These are phyloP conservation scores for Morinoia aosen DNA, from an alignment of 2,888 invertebrate species.

Conservation along the genomic window DNA sequence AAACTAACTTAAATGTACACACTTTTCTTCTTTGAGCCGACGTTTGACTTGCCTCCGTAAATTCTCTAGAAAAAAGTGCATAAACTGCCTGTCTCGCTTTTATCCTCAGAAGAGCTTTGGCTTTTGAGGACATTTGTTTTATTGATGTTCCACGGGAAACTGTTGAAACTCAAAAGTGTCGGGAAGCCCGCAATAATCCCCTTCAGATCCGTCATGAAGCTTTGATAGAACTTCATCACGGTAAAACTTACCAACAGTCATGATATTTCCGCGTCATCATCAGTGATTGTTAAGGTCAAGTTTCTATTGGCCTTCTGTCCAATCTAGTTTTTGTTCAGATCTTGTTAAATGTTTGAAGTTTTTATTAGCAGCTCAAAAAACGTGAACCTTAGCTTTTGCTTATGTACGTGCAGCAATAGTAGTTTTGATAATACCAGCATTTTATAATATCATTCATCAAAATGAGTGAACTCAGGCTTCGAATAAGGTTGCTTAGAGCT, in stretches of 20 bases:
- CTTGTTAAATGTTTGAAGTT: no score
- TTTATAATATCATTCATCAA: no score
- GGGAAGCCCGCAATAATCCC: neutral
- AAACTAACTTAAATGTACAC: slow-evolving; percentile 51
- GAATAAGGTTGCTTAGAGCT: no score
- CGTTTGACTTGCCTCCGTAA: slow-evolving; percentile 48
- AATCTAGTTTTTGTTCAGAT: no score
- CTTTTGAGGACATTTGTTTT: slow-evolving; percentile 4
- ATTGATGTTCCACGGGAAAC: neutral
- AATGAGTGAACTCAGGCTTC: no score
- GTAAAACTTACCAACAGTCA: neutral
- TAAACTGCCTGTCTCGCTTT: neutral
- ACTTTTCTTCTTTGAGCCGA: slow-evolving; percentile 50
- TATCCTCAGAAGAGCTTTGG: neutral
- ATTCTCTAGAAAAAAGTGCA: neutral
- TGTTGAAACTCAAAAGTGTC: neutral
- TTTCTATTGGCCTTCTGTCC: neutral
- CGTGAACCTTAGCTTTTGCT: no score
- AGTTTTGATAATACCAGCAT: no score
- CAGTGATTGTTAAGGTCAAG: neutral
- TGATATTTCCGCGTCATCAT: neutral
- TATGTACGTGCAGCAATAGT: no score
- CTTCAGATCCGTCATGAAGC: neutral
- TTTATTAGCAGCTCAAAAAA: no score
- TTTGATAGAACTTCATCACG: neutral